Base-by-base conservation (phyloP, 2,797 vertebrate species). In the Forpus xanthops region DNA sequence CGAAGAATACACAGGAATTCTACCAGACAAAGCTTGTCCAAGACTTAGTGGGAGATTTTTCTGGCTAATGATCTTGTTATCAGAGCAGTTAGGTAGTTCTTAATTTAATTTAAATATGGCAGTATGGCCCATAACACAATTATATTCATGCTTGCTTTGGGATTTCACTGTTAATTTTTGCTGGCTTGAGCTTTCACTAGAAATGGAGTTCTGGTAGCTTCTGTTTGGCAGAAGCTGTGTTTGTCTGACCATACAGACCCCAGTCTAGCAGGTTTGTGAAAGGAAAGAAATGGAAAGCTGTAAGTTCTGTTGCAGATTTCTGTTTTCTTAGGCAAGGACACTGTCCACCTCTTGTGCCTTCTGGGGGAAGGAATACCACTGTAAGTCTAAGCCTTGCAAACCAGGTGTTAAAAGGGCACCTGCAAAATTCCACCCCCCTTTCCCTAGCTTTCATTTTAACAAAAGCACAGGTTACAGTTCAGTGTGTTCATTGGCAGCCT, bases 301-400 rank as follows among this genome's bases (percentile, higher is more conserved):
- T 50, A 73, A 64, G 28, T 37, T 78, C 47, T 76, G 37, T 3
- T 73, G 62, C 65, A 3, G 3, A 8, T 75, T 68, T 83, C 7
- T 5, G 8, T 8, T 87, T 75, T 42, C 16, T 66, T 56, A n/a
- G 35, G 25, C 27, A 49, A 42, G 15, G 11, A 25, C 30, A 8
- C 39, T 4, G 0, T 62, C 66, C 0, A 0, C 18, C 41, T 83
- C 24, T 11, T 44, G 0, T 47, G 21, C 30, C 7, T 77, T 60
- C 5, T 6, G 3, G 33, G 16, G 11, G 24, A 74, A 52, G 16
- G 8, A 30, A 14, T 71, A 19, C 16, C 9, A 5, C 11, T 44
- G 11, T 39, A 67, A 37, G 17, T 67, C 28, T 55, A 61, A 52
- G 60, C 11, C 6, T n/a, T 64, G 35, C 45, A 80, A 65, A 62